Percentiles rank a stretch among this genome's conserved stretches.
phyloP scores from a whole-genome alignment of 2,113 vertebrate genomes.

The Athene cunicularia region DNA sequence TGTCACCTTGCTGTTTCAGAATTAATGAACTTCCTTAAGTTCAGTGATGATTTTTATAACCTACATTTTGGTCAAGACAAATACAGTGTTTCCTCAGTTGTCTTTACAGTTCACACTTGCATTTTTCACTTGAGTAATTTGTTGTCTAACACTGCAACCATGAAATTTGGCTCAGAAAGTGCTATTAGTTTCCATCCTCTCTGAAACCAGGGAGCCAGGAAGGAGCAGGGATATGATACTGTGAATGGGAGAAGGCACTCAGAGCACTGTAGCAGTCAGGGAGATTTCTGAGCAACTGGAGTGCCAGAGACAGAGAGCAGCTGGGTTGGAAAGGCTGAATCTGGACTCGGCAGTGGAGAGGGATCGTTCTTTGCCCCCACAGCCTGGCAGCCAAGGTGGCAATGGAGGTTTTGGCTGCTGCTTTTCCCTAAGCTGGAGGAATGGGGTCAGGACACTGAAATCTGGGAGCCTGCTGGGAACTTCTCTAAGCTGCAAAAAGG shows the following conservation, averaged over 20 bases:
- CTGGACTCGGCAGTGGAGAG: neutral
- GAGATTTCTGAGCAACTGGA: neutral
- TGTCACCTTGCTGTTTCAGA: neutral
- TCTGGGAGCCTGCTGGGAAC: neutral
- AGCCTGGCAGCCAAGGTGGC: neutral
- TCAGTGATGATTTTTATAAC: neutral
- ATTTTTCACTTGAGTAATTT: neutral
- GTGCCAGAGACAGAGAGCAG: neutral
- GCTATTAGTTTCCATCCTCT: neutral
- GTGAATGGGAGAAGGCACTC: neutral
- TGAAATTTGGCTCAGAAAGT: neutral
- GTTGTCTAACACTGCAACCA: neutral
- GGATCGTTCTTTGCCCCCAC: accelerated
- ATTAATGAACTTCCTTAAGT: neutral
- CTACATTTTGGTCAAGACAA: neutral
- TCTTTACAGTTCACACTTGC: neutral
- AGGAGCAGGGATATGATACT: neutral
- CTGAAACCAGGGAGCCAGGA: neutral
- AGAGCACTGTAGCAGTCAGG: neutral
- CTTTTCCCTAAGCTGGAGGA: neutral
- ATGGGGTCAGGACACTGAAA: neutral
- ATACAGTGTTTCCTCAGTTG: neutral
- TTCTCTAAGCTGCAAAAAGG: neutral
- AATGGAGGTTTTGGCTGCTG: neutral
- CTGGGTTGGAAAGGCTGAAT: neutral